Percentiles rank a stretch among this genome's conserved stretches.
Evolutionary conservation across 2,888 invertebrate genomes (phyloP).

Genomic region (Chaetoderma sp.): DNA sequence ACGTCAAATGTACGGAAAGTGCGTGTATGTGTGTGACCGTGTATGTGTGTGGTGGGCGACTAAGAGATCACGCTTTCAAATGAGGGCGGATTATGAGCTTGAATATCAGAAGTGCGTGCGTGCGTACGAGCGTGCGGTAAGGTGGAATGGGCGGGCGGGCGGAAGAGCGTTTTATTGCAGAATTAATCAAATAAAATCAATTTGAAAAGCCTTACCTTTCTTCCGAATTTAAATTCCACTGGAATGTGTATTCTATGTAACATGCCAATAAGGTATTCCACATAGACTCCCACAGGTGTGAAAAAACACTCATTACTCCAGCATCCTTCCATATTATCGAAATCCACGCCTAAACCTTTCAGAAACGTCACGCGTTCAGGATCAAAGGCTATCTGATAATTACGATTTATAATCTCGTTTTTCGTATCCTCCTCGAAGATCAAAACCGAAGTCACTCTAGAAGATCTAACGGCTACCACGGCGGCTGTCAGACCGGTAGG

Average conservation of each 20-base stretch:
- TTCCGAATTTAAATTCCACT: conserved; percentile 39
- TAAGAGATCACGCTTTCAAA: no score
- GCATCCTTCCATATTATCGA: conserved; percentile 64
- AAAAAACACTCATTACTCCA: conserved; percentile 57
- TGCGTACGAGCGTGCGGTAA: no score
- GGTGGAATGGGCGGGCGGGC: no score
- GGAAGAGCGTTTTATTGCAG: no score
- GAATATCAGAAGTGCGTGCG: no score
- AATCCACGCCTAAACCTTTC: conserved; percentile 56
- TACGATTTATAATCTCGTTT: conserved; percentile 45
- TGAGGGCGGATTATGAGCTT: no score
- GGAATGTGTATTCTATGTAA: conserved; percentile 32
- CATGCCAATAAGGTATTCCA: conserved; percentile 59
- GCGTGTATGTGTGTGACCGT: no score
- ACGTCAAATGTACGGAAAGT: no score
- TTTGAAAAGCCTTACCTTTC: conserved; percentile 46
- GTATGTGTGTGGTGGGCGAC: no score
- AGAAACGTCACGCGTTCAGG: conserved; percentile 50
- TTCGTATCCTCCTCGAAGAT: conserved; percentile 55
- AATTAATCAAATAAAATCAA: no score
- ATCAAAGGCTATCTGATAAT: conserved; percentile 60
- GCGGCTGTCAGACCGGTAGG: conserved; percentile 60
- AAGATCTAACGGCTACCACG: conserved; percentile 52
- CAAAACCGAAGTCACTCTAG: conserved; percentile 46
- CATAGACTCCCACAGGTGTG: conserved; percentile 59